Conservation (phyloP, 2,888 invertebrate species). For the Rhopalosiphum nymphaeae region DNA sequence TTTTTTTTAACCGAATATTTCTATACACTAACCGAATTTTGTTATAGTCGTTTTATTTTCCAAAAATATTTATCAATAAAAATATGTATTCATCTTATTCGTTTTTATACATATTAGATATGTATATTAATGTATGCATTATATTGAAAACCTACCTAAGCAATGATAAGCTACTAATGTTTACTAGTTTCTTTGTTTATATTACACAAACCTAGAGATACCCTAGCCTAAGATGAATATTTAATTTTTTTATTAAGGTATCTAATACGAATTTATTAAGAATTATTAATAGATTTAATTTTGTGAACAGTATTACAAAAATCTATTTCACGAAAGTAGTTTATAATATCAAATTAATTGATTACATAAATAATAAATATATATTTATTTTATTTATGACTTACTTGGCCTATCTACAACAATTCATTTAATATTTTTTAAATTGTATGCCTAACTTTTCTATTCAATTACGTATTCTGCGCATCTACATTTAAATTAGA, state of each 20-base stretch:
- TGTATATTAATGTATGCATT: background rate
- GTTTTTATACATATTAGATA: background rate
- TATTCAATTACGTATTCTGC: background rate
- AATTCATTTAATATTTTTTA: background rate
- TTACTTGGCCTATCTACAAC: background rate
- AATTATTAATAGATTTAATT: background rate
- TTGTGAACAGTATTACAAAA: background rate
- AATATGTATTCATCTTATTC: background rate
- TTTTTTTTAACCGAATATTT: background rate
- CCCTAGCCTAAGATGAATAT: background rate
- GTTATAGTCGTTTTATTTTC: background rate
- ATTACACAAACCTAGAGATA: background rate
- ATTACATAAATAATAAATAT: background rate
- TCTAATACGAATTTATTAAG: background rate
- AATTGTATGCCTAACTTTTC: background rate
- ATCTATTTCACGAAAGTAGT: background rate
- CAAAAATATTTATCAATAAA: background rate
- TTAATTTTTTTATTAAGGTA: background rate
- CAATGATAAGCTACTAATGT: background rate
- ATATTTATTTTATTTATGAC: background rate
- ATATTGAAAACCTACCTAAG: background rate
- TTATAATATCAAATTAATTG: background rate
- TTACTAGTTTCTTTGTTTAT: background rate
- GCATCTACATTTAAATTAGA: background rate
- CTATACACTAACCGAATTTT: background rate